phyloP scores from a whole-genome alignment of 64 coral and sea anemone species.

The Orbicella faveolata region DNA sequence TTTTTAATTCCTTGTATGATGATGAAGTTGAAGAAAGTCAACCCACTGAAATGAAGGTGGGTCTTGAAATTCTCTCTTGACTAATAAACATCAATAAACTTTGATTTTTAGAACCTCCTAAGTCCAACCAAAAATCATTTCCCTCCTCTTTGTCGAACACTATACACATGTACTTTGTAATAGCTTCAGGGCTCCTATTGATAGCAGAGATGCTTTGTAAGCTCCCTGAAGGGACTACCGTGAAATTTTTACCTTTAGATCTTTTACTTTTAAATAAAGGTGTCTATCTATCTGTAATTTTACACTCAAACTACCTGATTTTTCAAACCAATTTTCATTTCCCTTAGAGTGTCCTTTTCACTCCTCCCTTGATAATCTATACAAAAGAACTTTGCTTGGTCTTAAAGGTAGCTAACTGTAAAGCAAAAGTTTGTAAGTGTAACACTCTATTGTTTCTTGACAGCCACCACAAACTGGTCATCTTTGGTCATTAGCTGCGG shows the following conservation, averaged over 20 bases:
- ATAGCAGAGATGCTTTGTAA: no score
- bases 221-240: no score
- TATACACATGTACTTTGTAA: no score
- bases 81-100: no score
- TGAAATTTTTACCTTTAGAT: no score
- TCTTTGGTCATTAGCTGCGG: slow-evolving; percentile 73
- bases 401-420: no score
- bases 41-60: background rate
- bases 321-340: no score
- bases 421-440: background rate
- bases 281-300: background rate
- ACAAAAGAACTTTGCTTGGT: no score
- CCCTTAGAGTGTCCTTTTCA: no score
- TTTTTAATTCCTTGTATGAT: slow-evolving; percentile 73
- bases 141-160: background rate
- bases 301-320: background rate
- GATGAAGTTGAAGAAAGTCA: slow-evolving; percentile 46
- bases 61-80: background rate
- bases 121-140: background rate
- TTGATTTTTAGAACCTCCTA: background rate
- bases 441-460: background rate
- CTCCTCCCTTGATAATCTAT: no score
- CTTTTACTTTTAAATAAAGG: no score
- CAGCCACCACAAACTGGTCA: slow-evolving; percentile 21
- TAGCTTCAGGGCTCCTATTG: no score